Evolutionary conservation across 1,140 invertebrate species (phyloP), one percentile per base, ranked within the genome.

Genomic region (Listronotus bonariensis): DNA sequence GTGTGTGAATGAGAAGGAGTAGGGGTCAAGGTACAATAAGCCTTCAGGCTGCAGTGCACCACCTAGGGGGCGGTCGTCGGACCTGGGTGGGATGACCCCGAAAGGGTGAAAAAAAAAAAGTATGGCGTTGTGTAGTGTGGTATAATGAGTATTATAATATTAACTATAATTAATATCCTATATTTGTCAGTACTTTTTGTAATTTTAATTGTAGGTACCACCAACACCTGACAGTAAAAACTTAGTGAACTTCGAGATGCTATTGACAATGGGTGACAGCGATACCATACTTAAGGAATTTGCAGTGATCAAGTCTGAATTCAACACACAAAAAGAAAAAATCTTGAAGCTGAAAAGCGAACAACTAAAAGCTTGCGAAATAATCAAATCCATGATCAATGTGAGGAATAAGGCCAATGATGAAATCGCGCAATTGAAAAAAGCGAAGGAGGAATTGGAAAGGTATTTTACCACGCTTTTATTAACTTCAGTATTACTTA

Each of bases 341-440:
- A 75, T 77, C n/a, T 48, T 68, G 5, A 74, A 77, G 56, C 59
- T 80, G 11, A 74, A 79, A 51, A 68, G 73, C 26, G 73, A 79
- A 18, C 76, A 79, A 40, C 53, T 73, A 36, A 80, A 77, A 53
- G 76, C 77, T 3, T 79, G 73, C 59, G 72, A 75, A 43, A 75
- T 77, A 18, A 77, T 80, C 38, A 76, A 79, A 64, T 73, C 68
- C n/a, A 76, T 80, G 71, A 74, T 79, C 32, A 69, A 71, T 14
- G 55, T 56, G 5, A 43, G 62, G 14, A 73, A 70, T 38, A 70
- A 63, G 38, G 62, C 58, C 71, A 75, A 62, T 36, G 76, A 79
- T 7, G 74, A 82, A 62, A 74, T 80, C 34, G 46, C 66, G 51
- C 34, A 56, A 8, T 36, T 69, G 53, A 70, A 74, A 55, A n/a